These are phyloP conservation scores for Sebastes miniatus DNA, from an alignment of 2,797 vertebrate species.

Conservation along the genomic window DNA sequence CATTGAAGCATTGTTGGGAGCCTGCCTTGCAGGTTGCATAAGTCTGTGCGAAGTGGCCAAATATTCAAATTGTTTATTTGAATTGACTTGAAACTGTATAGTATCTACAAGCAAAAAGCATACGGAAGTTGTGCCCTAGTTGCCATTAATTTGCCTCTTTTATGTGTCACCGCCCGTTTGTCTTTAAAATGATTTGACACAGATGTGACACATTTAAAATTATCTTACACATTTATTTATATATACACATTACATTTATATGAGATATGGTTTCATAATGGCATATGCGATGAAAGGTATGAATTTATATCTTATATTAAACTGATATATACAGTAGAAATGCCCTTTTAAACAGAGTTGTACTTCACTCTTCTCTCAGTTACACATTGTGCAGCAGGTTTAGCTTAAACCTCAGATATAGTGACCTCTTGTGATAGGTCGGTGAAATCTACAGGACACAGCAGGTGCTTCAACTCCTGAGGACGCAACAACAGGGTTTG, in stretches of 20 bases:
- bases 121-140: background rate
- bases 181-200: background rate
- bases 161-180: background rate
- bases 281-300: background rate
- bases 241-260: background rate
- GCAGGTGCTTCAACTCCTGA: background rate
- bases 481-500: background rate
- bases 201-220: background rate
- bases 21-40: background rate
- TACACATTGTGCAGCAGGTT: background rate
- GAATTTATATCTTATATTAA: background rate
- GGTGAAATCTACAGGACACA: background rate
- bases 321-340: background rate
- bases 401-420: background rate
- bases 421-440: conserved; percentile 33
- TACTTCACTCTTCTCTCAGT: background rate
- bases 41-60: background rate
- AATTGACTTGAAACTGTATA: background rate
- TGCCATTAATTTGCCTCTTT: background rate
- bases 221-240: background rate
- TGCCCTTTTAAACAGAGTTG: background rate
- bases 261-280: background rate
- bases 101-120: background rate
- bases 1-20: background rate
- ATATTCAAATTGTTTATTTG: too few species aligned